Base-by-base conservation (phyloP, 2,113 vertebrate species). In the Bucco capensis region DNA sequence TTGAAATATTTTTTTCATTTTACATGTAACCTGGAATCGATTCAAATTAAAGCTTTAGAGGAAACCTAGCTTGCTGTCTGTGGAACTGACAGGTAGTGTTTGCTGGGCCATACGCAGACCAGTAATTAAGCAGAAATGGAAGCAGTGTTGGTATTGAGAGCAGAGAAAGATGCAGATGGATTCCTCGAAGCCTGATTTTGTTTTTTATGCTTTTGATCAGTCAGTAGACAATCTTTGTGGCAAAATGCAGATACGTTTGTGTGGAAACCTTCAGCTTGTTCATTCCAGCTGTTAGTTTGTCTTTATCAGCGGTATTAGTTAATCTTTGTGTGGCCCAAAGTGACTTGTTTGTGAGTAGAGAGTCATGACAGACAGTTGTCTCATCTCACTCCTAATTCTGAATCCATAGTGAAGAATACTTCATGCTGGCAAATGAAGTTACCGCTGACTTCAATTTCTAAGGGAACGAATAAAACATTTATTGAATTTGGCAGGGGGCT, bases 111-210 rank as follows among this genome's bases (percentile, higher is more conserved):
- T 44, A 46, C 15, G 69, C 53, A 46, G 38, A 72, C 22, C 7
- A 9, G 6, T 61, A 71, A 53, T 50, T 38, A 35, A 60, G 19
- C 66, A 71, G 56, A 62, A 38, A 12, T 16, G 35, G 23, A 66
- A 65, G 27, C 2, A 37, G 9, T 49, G 23, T 10, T 6, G 2
- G 24, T 78, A 14, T 2, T 74, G 66, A 62, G 33, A 78, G 47
- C 4, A 9, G 71, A 42, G 65, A 40, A 58, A 7, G 9, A 17
- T 0, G 21, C 27, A 19, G 5, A 25, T 21, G 19, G 23, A 1
- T 49, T 87, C 30, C 38, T 49, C 0, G 1, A 42, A 40, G 44
- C 42, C 46, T 61, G 50, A 19, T 33, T 77, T 56, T 69, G n/a
- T n/a, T 50, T 31, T 35, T 1, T 58, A 11, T 35, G 28, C 18